Percentiles rank a stretch among this genome's conserved stretches.
Conservation (phyloP, 2,113 vertebrate species). For the Halichoerus grypus region DNA sequence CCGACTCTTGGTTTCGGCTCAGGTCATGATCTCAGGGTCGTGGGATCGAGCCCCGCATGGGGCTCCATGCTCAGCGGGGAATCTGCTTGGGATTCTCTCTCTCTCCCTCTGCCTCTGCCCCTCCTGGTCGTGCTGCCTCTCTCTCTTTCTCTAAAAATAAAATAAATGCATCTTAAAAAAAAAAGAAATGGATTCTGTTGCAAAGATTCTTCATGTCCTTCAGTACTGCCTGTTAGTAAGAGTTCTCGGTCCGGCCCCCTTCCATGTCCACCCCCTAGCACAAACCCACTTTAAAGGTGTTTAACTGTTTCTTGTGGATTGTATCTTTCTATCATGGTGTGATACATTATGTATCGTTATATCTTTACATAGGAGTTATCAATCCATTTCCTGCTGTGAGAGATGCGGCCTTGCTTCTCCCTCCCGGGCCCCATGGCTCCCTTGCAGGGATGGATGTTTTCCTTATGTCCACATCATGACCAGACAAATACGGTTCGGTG, state of each 20-base stretch:
- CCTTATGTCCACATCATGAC: too few relatives aligned
- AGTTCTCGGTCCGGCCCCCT: not conserved
- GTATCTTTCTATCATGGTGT: too few relatives aligned
- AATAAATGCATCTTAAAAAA: not conserved
- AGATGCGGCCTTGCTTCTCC: too few relatives aligned
- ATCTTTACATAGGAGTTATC: too few relatives aligned
- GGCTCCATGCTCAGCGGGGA: not conserved
- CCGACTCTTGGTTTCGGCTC: not conserved
- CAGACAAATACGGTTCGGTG: too few relatives aligned
- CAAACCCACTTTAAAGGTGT: too few relatives aligned
- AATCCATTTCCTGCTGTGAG: too few relatives aligned
- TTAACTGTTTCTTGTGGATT: too few relatives aligned
- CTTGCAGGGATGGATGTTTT: too few relatives aligned
- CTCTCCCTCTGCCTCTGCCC: not conserved
- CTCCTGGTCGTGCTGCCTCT: not conserved
- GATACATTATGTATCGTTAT: too few relatives aligned
- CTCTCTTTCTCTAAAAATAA: not conserved
- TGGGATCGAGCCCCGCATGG: fast-evolving
- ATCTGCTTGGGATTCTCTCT: not conserved
- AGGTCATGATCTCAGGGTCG: not conserved
- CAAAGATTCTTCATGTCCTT: not conserved
- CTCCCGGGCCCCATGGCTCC: too few relatives aligned
- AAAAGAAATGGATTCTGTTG: not conserved
- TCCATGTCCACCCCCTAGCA: not conserved
- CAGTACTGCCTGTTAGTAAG: not conserved